Percentiles rank a stretch among this genome's conserved stretches.
These are phyloP conservation scores for Neelides sp. DNA, from an alignment of 1,140 invertebrate genomes.

Conservation along the genomic window DNA sequence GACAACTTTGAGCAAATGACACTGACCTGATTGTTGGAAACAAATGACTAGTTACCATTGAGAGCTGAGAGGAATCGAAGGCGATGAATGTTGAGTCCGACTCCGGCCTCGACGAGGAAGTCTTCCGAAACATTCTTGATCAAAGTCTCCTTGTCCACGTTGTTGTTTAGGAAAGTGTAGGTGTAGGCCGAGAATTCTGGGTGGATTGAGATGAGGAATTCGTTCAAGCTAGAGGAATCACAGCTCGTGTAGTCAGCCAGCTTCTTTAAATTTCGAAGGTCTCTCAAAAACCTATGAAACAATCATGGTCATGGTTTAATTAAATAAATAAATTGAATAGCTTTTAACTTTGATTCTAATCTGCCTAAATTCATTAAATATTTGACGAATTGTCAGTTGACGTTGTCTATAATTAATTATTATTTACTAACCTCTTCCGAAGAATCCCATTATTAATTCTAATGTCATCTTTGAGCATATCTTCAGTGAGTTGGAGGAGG, in stretches of 20 bases:
- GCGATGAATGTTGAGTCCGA: conserved; percentile 87
- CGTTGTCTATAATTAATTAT: too few species aligned
- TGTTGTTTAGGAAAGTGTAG: conserved; percentile 88
- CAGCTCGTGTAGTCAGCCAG: conserved; percentile 94
- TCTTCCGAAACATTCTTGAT: conserved; percentile 67
- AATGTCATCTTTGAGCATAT: conserved; percentile 83
- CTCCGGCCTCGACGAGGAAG: conserved; percentile 73
- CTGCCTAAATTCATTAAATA: too few species aligned
- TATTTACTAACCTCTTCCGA: conserved; percentile 56
- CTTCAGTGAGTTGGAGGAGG: conserved; percentile 79
- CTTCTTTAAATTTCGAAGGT: conserved; percentile 86
- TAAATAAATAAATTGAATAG: not conserved
- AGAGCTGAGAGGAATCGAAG: conserved; percentile 77
- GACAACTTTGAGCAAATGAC: conserved; percentile 10
- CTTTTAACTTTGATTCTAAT: conserved; percentile 11
- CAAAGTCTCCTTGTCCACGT: conserved; percentile 67
- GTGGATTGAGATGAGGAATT: conserved; percentile 73
- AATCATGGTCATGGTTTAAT: conserved; percentile 11
- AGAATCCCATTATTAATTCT: conserved; percentile 86
- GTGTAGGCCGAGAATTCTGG: conserved; percentile 92
- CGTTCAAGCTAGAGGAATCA: conserved; percentile 80
- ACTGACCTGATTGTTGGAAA: not conserved
- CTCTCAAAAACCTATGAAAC: conserved; percentile 68
- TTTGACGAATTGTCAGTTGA: too few species aligned
- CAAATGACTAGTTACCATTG: conserved; percentile 49